These are phyloP conservation scores for Piaya cayana DNA, from an alignment of 2,113 vertebrate genomes.

Conservation along the genomic window DNA sequence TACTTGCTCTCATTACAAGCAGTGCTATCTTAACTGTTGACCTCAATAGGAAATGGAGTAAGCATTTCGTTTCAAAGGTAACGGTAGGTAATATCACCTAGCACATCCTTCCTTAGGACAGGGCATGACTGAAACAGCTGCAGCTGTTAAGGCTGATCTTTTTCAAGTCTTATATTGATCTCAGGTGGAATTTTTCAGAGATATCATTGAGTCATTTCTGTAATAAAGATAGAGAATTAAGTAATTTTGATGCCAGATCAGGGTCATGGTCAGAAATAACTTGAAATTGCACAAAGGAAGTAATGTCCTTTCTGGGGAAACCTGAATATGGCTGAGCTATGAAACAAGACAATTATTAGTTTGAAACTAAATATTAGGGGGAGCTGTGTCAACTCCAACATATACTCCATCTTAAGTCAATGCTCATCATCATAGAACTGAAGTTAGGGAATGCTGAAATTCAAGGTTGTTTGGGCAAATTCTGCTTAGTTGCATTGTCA, in stretches of 20 bases:
- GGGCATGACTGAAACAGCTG: background rate
- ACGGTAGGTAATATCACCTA: accelerated
- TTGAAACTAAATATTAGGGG: background rate
- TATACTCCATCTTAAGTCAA: background rate
- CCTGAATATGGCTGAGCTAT: background rate
- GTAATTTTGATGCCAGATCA: background rate
- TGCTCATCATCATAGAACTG: background rate
- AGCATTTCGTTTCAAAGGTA: background rate
- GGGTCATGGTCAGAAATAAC: background rate
- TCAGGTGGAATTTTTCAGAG: background rate
- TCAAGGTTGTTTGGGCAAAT: background rate
- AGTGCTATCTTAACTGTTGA: background rate
- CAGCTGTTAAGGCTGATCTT: background rate
- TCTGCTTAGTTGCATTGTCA: background rate
- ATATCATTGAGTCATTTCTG: background rate
- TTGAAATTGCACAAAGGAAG: background rate
- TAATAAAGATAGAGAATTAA: background rate
- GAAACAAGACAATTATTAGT: background rate
- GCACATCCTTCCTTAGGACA: background rate
- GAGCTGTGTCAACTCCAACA: background rate
- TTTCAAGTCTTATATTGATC: background rate
- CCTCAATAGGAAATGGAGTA: background rate
- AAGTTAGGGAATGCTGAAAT: background rate
- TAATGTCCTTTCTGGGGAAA: background rate
- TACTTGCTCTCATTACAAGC: background rate